These are phyloP conservation scores for Leucopsar rothschildi DNA, from an alignment of 2,113 vertebrate genomes.

Conservation along the genomic window DNA sequence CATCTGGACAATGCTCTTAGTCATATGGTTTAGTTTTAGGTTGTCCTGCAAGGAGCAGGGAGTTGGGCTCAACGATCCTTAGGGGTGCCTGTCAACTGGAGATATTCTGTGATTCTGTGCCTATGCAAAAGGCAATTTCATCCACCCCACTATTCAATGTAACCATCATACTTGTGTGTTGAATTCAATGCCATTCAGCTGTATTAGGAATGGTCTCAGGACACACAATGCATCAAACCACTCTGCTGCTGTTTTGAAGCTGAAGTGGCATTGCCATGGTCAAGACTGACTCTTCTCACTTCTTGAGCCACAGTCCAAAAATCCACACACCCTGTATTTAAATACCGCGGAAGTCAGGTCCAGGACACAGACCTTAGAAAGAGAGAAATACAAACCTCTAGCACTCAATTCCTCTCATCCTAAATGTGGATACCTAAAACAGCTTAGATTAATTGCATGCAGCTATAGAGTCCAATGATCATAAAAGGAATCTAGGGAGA, in stretches of 20 bases:
- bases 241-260: neutral
- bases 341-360: neutral
- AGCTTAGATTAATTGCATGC: neutral
- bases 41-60: neutral
- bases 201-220: neutral
- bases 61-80: neutral
- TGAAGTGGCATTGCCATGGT: neutral
- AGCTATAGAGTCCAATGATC: neutral
- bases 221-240: neutral
- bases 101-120: neutral
- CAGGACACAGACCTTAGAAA: neutral
- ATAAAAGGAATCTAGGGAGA: slow-evolving; percentile 7
- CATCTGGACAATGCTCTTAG: neutral
- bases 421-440: neutral
- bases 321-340: neutral
- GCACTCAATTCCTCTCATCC: neutral
- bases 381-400: neutral
- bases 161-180: neutral
- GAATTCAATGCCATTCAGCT: neutral
- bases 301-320: neutral
- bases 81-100: neutral
- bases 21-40: neutral
- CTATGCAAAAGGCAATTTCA: neutral
- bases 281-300: neutral
- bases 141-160: neutral